Evolutionary conservation across 1,140 invertebrate genomes (phyloP).

Genomic region (Drosophila parabipectinata): DNA sequence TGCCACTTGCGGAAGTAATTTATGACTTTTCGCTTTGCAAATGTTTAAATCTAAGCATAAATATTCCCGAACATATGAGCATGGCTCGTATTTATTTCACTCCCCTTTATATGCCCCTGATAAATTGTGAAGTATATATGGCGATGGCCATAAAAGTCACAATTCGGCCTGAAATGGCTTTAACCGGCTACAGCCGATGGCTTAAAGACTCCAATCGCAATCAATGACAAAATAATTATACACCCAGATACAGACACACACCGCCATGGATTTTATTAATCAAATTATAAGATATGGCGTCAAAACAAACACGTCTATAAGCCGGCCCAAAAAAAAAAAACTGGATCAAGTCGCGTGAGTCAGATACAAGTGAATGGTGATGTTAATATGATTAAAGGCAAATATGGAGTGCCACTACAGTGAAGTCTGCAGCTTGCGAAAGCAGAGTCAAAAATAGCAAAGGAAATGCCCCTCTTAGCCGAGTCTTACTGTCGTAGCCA

Average conservation of each 20-base stretch:
- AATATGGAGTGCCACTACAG: slow-evolving; percentile 58
- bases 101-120: slow-evolving; percentile 75
- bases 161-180: slow-evolving; percentile 57
- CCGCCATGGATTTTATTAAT: slow-evolving; percentile 53
- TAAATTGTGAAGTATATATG: slow-evolving; percentile 76
- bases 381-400: slow-evolving; percentile 79
- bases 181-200: slow-evolving; percentile 35
- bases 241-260: slow-evolving; percentile 12
- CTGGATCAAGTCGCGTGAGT: slow-evolving; percentile 57
- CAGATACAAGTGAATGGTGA: slow-evolving; percentile 64
- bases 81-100: slow-evolving; percentile 75
- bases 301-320: slow-evolving; percentile 70
- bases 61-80: slow-evolving; percentile 75
- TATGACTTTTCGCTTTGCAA: slow-evolving; percentile 83
- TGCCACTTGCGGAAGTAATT: slow-evolving; percentile 70
- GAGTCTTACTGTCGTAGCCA: slow-evolving; percentile 17
- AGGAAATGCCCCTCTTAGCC: background rate
- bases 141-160: slow-evolving; percentile 62
- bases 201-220: slow-evolving; percentile 56
- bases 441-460: background rate
- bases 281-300: slow-evolving; percentile 79
- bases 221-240: slow-evolving; percentile 66
- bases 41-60: slow-evolving; percentile 82
- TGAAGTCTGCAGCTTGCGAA: background rate
- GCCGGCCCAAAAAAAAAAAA: slow-evolving; percentile 36